Percentiles rank a stretch among this genome's conserved stretches.
These are phyloP conservation scores for Dione vanillae DNA, from an alignment of 2,888 invertebrate genomes.

Conservation along the genomic window DNA sequence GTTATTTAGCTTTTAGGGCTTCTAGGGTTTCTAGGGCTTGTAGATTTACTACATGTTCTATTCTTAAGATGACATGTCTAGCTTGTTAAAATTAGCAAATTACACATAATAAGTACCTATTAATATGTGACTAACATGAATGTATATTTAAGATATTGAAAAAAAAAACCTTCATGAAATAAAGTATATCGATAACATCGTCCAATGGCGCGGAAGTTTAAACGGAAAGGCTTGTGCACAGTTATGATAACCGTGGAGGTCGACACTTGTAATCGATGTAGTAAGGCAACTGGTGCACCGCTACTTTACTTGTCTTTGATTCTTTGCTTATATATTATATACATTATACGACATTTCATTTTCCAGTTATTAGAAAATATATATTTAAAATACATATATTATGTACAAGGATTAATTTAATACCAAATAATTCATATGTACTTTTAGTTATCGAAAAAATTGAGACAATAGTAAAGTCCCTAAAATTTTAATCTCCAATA, in stretches of 20 bases:
- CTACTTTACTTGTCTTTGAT: neutral
- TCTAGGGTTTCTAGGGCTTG: too few species aligned
- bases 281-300: neutral
- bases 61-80: too few species aligned
- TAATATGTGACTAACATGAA: neutral
- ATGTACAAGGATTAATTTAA: too few species aligned
- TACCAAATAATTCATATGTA: too few species aligned
- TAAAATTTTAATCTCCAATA: neutral
- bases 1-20: too few species aligned
- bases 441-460: too few species aligned
- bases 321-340: neutral
- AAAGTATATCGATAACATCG: conserved; percentile 35
- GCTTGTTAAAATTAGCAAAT: neutral
- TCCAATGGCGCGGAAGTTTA: conserved; percentile 22
- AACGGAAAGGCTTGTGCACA: conserved; percentile 14
- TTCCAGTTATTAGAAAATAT: too few species aligned
- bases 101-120: neutral
- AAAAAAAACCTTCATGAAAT: conserved; percentile 20
- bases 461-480: too few species aligned
- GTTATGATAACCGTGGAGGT: conserved; percentile 15
- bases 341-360: too few species aligned
- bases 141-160: neutral
- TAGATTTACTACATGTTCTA: too few species aligned
- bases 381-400: too few species aligned
- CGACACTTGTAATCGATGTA: neutral